Base-by-base conservation (phyloP, 2,888 invertebrate species). In the Notodonta ziczac region DNA sequence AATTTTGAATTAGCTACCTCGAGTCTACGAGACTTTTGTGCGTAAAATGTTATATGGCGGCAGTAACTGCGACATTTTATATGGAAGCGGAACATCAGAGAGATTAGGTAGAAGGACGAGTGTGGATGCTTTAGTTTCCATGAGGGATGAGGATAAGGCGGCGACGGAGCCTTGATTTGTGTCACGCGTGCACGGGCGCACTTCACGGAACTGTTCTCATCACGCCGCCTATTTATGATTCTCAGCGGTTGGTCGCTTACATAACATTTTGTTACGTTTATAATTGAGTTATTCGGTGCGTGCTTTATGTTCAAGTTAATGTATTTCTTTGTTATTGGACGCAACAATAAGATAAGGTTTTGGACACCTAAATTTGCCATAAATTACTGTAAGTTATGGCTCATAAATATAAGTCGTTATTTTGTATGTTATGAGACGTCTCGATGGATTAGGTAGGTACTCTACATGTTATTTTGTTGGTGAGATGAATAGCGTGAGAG, bases 121-220 rank as follows among this genome's bases (percentile, higher is more conserved):
- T 69, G 77, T 77, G 72, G 74, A 72, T 71, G 75, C 67, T 80
- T 67, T 77, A 69, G 77, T 80, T 65, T 70, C 67, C 77, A 76
- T 82, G 83, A 84, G 73, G 77, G 79, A 84, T 84, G 74, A 76
- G 67, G 67, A 73, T 65, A 62, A 68, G 72, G 67, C 69, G 69
- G 65, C 77, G 77, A 76, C 78, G 76, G 80, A 81, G 78, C 78
- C 73, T 76, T 81, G 81, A 85, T 87, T 86, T 85, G 76, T 84
- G 87, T 87, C 88, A 87, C 87, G 85, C 85, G 71, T 76, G 71
- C 76, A 80, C 73, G 77, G 67, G 73, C 76, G 67, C 57, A 77
- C 79, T 83, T 83, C 82, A 78, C 66, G 67, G 83, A 88, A 86
- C 87, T 24, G 24, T 24, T 24, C 24, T 85, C 80, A 85, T 88